phyloP scores from a whole-genome alignment of 2,113 vertebrate species.

The Myrmecobius fasciatus region DNA sequence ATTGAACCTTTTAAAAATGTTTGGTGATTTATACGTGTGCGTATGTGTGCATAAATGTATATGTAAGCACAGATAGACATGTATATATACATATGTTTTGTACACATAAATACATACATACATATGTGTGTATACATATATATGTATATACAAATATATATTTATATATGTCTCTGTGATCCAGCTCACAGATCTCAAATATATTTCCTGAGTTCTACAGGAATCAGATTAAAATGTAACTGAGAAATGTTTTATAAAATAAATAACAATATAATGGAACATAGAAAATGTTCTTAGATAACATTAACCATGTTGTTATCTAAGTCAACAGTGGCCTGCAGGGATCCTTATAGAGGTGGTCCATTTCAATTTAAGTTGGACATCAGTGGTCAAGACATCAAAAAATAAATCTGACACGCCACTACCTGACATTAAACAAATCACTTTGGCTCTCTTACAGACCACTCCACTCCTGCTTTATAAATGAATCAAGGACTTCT shows the following conservation, averaged over 20 bases:
- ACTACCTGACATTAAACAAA: not conserved
- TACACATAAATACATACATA: not conserved
- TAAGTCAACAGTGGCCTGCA: not conserved
- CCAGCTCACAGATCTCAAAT: not conserved
- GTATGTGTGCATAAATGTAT: not conserved
- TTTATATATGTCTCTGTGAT: not conserved
- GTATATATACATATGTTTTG: too few species aligned
- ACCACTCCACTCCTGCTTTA: not conserved
- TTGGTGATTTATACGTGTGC: not conserved
- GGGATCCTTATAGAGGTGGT: not conserved
- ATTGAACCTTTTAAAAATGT: not conserved
- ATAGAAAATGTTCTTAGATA: not conserved
- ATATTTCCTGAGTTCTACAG: not conserved
- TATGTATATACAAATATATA: too few species aligned
- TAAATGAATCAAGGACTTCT: not conserved
- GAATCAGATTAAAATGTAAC: not conserved
- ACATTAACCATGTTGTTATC: not conserved
- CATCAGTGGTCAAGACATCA: not conserved
- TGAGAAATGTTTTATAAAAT: not conserved
- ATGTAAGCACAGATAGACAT: not conserved
- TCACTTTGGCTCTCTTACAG: not conserved
- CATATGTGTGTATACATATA: too few species aligned
- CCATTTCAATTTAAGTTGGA: not conserved
- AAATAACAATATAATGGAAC: not conserved
- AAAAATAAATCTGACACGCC: not conserved